Evolutionary conservation across 2,888 invertebrate species (phyloP), one percentile per base, ranked within the genome.

Genomic region (Eurois occulta): DNA sequence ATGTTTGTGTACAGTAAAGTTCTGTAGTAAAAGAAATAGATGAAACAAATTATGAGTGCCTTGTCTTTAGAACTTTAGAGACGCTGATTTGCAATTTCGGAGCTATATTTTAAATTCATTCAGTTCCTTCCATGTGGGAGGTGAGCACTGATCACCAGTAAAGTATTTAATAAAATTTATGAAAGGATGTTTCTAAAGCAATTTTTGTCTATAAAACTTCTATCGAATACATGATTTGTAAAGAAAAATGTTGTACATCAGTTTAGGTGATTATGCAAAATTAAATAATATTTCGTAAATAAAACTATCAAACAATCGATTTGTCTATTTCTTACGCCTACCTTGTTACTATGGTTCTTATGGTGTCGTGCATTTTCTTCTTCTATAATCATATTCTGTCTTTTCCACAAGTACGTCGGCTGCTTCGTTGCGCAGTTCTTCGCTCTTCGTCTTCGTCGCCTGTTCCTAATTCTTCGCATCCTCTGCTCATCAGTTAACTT

Each of bases 401-500:
- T 88, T 76, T 91, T 94, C 95, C 96, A 96, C 80, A 94, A 92
- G 80, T 96, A 96, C 1, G 94, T 93, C 13, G 97, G 97, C 84
- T 97, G 95, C 85, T 95, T 96, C 32, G 97, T 97, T 7, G 95
- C 97, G 74, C 97, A 97, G 85, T 95, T 95, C 86, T 93, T 96
- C 81, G 92, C 94, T 85, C 93, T 93, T 88, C 94, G 93, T 88
- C 92, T 95, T 91, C 93, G 94, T 91, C 94, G 93, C 89, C 92
- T 94, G 72, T 91, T 94, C 86, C 90, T 95, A 68, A 92, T 92
- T 89, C 94, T 92, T 78, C 91, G 91, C 81, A 92, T 87, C 79
- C 91, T 92, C 55, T 91, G 87, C 78, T 93, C 92, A 78, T 92
- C 89, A 21, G 85, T 92, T 4, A 78, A 72, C 81, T 90, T 94